These are phyloP conservation scores for Neodon shergylaensis DNA, from an alignment of 2,113 vertebrate species.

Conservation along the genomic window DNA sequence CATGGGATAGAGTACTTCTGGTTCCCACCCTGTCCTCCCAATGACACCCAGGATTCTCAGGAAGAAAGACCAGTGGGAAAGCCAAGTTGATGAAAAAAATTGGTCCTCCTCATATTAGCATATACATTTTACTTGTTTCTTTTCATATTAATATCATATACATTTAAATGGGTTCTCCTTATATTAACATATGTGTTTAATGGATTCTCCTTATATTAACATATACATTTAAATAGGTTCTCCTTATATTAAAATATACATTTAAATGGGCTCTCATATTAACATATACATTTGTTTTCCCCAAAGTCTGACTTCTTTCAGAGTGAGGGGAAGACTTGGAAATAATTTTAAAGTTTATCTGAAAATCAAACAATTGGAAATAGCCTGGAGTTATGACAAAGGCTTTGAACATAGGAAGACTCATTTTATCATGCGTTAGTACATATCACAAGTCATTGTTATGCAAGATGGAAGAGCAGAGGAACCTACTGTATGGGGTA, in stretches of 20 bases:
- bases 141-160: too few species aligned
- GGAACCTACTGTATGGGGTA: neutral
- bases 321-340: neutral
- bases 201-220: too few species aligned
- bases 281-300: neutral
- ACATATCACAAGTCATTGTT: neutral
- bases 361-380: neutral
- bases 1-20: neutral
- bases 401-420: neutral
- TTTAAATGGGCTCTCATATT: neutral
- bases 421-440: neutral
- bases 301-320: neutral
- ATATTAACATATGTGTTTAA: neutral
- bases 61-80: neutral
- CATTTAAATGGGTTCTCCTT: too few species aligned
- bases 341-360: conserved; percentile 14
- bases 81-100: neutral
- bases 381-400: neutral
- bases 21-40: too few species aligned
- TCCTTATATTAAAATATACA: neutral
- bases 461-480: neutral
- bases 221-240: neutral
- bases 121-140: neutral
- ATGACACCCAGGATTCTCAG: neutral
- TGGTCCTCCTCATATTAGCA: too few species aligned